Evolutionary conservation across 2,888 invertebrate species (phyloP), one percentile per base, ranked within the genome.

Genomic region (Phlogophora meticulosa): DNA sequence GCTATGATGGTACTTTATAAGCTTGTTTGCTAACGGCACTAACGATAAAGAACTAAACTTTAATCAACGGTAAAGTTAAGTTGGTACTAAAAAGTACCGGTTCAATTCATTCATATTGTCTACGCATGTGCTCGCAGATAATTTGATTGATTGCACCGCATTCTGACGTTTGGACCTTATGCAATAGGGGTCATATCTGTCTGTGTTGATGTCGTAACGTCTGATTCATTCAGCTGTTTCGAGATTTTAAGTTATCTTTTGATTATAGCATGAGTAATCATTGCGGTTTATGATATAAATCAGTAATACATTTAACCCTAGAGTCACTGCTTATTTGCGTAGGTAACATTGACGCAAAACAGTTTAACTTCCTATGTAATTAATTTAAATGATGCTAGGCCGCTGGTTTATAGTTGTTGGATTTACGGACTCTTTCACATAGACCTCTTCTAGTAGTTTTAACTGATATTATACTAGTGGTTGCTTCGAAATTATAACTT

Each of bases 31-130:
- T 45, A 76, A 55, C 61, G 34, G 71, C 22, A 72, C 40, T 9
- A 24, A 1, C 42, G 22, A 61, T 52, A 79, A 60, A 45, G 40
- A 63, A 75, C 46, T 56, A 51, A 43, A 62, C 5, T 64, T 48
- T 13, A 75, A 60, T 40, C 52, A 72, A 66, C 62, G 24, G 71
- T 68, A 80, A 57, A 72, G 43, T 56, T 75, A 78, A 68, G 58
- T 84, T 85, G 81, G 83, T 78, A 71, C 76, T 52, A 76, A 85
- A 60, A 85, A 86, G 86, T 90, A 90, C 90, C 91, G 90, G 87
- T 91, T 87, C 81, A 84, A 86, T 92, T 92, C 93, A 92, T 92
- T 91, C 92, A 91, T 82, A 88, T 82, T 85, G 80, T 73, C 62
- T 57, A 63, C 38, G 40, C 67, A 59, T 73, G 72, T 73, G 72